Conservation (phyloP, 2,888 invertebrate species). For the Macaria liturata region DNA sequence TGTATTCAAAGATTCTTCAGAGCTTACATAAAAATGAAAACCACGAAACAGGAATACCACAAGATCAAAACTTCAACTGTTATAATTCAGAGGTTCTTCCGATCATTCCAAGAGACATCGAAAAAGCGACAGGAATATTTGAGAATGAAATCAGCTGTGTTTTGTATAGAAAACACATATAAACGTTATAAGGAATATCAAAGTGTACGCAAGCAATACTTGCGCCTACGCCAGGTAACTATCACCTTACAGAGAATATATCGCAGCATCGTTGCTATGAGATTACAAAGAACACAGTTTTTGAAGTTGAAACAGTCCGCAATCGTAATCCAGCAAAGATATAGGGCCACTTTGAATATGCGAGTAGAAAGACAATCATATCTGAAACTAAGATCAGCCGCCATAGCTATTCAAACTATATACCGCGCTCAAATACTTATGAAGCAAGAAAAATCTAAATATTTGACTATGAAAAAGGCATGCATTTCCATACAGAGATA, state of each 20-base stretch:
- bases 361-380: conserved; percentile 52
- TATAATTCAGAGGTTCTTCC: conserved; percentile 55
- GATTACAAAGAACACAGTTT: conserved; percentile 54
- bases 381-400: conserved; percentile 41
- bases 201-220: conserved; percentile 54
- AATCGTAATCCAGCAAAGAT: conserved; percentile 62
- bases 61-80: conserved; percentile 48
- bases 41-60: conserved; percentile 50
- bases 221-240: conserved; percentile 57
- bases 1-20: conserved; percentile 63
- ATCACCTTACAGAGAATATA: conserved; percentile 69
- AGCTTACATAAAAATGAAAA: conserved; percentile 56
- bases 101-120: conserved; percentile 50
- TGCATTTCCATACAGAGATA: conserved; percentile 65
- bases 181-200: conserved; percentile 49
- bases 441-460: conserved; percentile 59
- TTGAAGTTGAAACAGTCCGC: conserved; percentile 50
- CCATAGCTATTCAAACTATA: conserved; percentile 50
- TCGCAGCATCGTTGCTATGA: conserved; percentile 57
- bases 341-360: conserved; percentile 59
- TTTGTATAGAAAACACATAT: conserved; percentile 39
- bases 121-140: conserved; percentile 49
- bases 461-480: conserved; percentile 57
- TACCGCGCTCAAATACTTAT: conserved; percentile 62
- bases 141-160: conserved; percentile 43